Conservation (phyloP, 2,888 invertebrate species). For the Smittia sp. region DNA sequence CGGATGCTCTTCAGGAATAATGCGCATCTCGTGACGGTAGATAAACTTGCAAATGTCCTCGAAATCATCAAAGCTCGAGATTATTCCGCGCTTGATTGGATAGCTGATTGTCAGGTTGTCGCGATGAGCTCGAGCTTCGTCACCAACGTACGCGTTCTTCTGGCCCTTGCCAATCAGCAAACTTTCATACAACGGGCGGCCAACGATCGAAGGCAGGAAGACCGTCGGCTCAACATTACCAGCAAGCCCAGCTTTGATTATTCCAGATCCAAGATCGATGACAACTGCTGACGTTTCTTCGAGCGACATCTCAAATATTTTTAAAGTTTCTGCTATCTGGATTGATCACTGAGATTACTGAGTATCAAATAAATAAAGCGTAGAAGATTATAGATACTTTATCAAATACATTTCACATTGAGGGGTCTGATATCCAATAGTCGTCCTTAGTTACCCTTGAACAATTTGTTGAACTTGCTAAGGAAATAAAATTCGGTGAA, state of each 20-base stretch:
- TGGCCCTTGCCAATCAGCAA: slow-evolving; percentile 98
- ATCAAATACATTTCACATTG: too few relatives aligned
- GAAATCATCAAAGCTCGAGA: slow-evolving; percentile 98
- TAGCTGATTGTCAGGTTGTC: slow-evolving; percentile 94
- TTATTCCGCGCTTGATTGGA: slow-evolving; percentile 95
- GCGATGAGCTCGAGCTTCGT: slow-evolving; percentile 94
- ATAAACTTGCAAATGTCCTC: slow-evolving; percentile 99
- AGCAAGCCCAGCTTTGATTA: slow-evolving; percentile 91
- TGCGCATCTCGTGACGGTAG: slow-evolving; percentile 96
- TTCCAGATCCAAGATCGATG: slow-evolving; percentile 90
- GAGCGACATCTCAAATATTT: slow-evolving; percentile 71
- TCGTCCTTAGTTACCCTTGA: too few relatives aligned
- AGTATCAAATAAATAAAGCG: too few relatives aligned
- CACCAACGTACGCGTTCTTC: slow-evolving; percentile 94
- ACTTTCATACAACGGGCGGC: slow-evolving; percentile 87
- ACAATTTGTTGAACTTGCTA: too few relatives aligned
- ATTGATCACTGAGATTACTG: too few relatives aligned
- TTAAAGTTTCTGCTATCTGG: too few relatives aligned
- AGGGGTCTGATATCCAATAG: too few relatives aligned
- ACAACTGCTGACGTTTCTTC: slow-evolving; percentile 81
- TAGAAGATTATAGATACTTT: too few relatives aligned
- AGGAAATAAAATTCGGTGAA: too few relatives aligned
- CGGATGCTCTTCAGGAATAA: slow-evolving; percentile 90
- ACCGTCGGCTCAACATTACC: slow-evolving; percentile 87
- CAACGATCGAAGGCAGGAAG: slow-evolving; percentile 89